phyloP scores from a whole-genome alignment of 2,797 vertebrate genomes.

The Lepilemur ruficaudatus region DNA sequence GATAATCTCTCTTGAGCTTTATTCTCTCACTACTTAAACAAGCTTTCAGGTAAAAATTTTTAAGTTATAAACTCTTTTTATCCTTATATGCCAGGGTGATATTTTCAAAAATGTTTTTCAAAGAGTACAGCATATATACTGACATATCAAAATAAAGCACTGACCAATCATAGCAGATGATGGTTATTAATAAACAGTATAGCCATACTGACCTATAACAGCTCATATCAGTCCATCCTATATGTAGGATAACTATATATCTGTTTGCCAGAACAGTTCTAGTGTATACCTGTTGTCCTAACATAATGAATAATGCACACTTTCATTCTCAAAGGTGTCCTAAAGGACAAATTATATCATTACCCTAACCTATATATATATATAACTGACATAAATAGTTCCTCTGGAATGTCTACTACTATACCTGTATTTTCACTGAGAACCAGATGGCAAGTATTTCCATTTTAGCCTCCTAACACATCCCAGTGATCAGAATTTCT shows the following conservation, averaged over 20 bases:
- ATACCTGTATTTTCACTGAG: background rate
- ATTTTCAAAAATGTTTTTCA: background rate
- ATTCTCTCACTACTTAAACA: background rate
- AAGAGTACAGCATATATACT: background rate
- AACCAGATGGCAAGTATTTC: background rate
- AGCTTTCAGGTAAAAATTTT: background rate
- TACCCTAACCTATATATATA: background rate
- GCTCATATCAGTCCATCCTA: background rate
- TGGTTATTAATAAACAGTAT: background rate
- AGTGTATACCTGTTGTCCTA: background rate
- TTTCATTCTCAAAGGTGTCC: background rate
- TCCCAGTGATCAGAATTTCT: background rate
- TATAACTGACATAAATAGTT: background rate
- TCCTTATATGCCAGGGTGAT: background rate
- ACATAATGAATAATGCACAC: background rate
- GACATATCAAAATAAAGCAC: background rate
- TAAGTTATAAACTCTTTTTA: background rate
- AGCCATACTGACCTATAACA: too few relatives aligned
- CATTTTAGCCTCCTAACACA: background rate
- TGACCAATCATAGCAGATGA: background rate
- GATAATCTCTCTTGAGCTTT: background rate
- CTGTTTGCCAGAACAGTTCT: background rate
- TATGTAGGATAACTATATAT: fast-evolving
- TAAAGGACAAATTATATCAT: background rate
- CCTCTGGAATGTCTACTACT: background rate